These are phyloP conservation scores for Monodelphis domestica DNA, from an alignment of 2,797 vertebrate species.

Conservation along the genomic window DNA sequence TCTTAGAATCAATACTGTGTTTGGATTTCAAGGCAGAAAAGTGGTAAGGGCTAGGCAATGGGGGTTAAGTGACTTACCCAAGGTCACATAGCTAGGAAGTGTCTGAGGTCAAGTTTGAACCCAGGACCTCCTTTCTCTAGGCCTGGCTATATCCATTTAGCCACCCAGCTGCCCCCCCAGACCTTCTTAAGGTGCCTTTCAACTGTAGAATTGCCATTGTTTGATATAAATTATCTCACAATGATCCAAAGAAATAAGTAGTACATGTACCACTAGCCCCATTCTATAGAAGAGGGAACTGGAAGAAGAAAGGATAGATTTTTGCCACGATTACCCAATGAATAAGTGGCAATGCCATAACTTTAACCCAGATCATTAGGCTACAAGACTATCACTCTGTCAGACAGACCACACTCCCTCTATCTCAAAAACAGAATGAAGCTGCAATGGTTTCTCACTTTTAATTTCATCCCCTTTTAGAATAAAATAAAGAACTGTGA, in stretches of 20 bases:
- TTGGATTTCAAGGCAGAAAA: no score
- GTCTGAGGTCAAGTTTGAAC: no score
- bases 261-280: neutral
- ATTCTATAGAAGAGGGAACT: neutral
- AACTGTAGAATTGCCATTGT: neutral
- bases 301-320: neutral
- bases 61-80: no score
- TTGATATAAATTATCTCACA: neutral
- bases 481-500: constrained; percentile 36
- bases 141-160: no score
- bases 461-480: constrained; percentile 16
- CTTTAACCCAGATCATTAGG: neutral
- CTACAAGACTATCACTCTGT: neutral
- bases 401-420: constrained; percentile 28
- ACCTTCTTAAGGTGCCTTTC: neutral
- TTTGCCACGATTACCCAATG: neutral
- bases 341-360: neutral
- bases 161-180: no score
- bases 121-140: no score
- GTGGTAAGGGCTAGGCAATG: no score
- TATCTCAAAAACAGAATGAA: constrained; percentile 21
- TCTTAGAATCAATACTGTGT: no score
- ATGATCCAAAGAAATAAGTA: neutral
- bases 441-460: constrained; percentile 13
- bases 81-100: no score